Evolutionary conservation across 2,113 vertebrate species (phyloP).

Genomic region (Eonycteris spelaea): DNA sequence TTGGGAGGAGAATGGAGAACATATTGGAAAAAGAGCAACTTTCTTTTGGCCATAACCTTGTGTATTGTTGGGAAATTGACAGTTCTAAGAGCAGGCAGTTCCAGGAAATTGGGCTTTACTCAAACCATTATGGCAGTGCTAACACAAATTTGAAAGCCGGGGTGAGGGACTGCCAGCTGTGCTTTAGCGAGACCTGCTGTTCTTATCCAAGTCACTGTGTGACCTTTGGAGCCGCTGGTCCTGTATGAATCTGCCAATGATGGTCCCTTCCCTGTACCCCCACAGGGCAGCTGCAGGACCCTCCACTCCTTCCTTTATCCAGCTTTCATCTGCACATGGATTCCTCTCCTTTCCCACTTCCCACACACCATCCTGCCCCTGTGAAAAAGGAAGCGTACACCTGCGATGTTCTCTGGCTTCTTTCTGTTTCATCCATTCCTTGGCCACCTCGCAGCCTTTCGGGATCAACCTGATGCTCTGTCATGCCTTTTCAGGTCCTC

Average conservation of each 20-base stretch:
- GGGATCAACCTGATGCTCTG: accelerated
- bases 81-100: background rate
- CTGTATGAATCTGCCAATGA: background rate
- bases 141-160: background rate
- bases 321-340: background rate
- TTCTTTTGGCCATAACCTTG: background rate
- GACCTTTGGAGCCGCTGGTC: background rate
- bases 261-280: background rate
- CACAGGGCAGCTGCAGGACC: accelerated
- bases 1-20: background rate
- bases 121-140: too few species aligned
- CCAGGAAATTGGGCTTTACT: background rate
- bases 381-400: background rate
- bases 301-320: background rate
- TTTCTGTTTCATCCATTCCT: background rate
- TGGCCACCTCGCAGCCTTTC: background rate
- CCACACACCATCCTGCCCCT: too few species aligned
- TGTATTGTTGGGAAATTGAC: background rate
- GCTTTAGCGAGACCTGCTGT: background rate
- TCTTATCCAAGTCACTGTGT: background rate
- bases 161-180: background rate
- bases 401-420: background rate
- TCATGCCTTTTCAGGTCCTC: background rate
- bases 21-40: background rate
- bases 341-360: background rate